Conservation (phyloP, 2,888 invertebrate genomes). For the Meta bourneti region DNA sequence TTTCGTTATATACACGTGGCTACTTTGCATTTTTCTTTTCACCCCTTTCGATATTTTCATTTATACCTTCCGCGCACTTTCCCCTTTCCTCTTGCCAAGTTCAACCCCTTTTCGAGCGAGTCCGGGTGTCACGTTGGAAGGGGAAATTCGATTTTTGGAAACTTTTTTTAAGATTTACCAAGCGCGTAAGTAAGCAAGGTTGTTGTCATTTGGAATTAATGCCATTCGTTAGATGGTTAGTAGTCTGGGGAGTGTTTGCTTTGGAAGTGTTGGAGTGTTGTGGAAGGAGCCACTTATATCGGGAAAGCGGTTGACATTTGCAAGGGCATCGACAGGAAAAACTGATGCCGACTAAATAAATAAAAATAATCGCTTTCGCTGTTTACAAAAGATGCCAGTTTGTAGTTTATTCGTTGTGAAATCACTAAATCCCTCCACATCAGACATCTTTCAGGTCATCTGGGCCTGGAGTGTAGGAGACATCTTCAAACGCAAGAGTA, state of each 20-base stretch:
- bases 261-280: not conserved
- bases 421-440: no score
- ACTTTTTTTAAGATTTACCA: not conserved
- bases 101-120: not conserved
- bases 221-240: not conserved
- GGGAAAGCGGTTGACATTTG: no score
- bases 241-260: not conserved
- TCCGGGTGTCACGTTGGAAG: constrained; percentile 13
- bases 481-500: no score
- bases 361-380: no score
- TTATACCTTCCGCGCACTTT: constrained; percentile 26
- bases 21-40: constrained; percentile 56
- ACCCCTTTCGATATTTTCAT: constrained; percentile 71
- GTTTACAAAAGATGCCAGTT: no score
- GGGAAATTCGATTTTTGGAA: no score
- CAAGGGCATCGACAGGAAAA: no score
- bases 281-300: no score
- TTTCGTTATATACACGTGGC: constrained; percentile 44
- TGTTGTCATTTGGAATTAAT: not conserved
- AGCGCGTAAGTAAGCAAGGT: not conserved
- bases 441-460: no score
- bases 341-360: no score
- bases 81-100: not conserved
- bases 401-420: no score
- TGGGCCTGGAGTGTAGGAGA: no score